Evolutionary conservation across 2,113 vertebrate species (phyloP), one percentile per base, ranked within the genome.

Genomic region (Odocoileus virginianus): DNA sequence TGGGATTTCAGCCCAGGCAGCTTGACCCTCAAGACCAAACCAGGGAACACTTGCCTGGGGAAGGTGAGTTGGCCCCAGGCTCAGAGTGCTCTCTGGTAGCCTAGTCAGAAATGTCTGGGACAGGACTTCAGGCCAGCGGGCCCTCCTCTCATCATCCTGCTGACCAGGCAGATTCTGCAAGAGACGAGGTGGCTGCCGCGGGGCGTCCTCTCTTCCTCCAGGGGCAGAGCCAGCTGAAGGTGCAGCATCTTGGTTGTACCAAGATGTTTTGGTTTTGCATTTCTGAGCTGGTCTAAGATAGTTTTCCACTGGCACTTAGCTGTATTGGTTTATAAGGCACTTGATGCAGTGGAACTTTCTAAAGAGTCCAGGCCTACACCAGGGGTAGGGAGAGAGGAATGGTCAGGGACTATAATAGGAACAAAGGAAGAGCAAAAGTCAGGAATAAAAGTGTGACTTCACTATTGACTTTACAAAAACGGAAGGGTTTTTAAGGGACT

Each of bases 351-450:
- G 21, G 19, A 7, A n/a, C 2, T n/a, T 83, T 83, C 61, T 28
- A 40, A 74, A 58, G 30, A 47, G 17, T 43, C 2, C 12, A 57
- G 30, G 8, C 33, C 15, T 8, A 28, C 16, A 12, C 7, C 19
- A 45, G 78, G n/a, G 36, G 1, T 36, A 47, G 84, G 21, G 23
- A 36, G 47, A 54, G 50, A 55, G 40, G 16, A 23, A 45, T 36
- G 58, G 25, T 50, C 43, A 74, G 30, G 30, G 58, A 33, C 23
- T 28, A 15, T 81, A 82, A 36, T 0, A 50, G 0, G 27, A 79
- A 71, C 23, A 89, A 71, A 36, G 54, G 27, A 94, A 71, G 76
- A 58, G 30, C 60, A 74, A 30, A 47, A 45, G 40, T 94, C n/a
- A 43, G 57, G 74, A 88, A 15, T 57, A 15, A 47, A 47, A 74